A percentile compares a stretch with the other conserved stretches of the same genome.
phyloP scores from a whole-genome alignment of 2,113 vertebrate species.

The Labrus mixtus region DNA sequence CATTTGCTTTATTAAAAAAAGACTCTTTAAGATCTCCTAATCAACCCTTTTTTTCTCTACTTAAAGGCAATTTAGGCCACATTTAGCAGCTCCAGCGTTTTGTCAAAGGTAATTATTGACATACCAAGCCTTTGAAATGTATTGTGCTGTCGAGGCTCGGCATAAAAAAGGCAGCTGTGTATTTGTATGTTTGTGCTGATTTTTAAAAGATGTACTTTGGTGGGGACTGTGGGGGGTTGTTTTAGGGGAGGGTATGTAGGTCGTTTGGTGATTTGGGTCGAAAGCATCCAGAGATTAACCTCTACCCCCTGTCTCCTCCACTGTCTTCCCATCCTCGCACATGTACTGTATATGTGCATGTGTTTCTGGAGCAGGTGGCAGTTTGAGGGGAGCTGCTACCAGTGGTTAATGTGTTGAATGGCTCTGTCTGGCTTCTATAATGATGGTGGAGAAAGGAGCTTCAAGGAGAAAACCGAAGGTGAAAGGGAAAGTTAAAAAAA shows the following conservation, averaged over 20 bases:
- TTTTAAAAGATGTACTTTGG: slow-evolving; percentile 24
- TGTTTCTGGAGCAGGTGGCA: slow-evolving; percentile 30
- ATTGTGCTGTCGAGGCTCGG: background rate
- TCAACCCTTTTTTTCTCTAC: slow-evolving; percentile 19
- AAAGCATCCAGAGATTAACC: slow-evolving; percentile 76
- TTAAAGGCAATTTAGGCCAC: background rate
- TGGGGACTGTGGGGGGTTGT: slow-evolving; percentile 25
- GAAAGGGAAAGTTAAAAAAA: background rate
- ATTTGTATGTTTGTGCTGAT: background rate
- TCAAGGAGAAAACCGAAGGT: slow-evolving; percentile 7
- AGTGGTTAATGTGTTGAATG: slow-evolving; percentile 35
- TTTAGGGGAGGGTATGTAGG: slow-evolving; percentile 66
- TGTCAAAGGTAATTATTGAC: slow-evolving; percentile 11
- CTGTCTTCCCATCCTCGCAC: slow-evolving; percentile 18
- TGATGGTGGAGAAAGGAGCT: background rate
- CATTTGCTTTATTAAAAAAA: slow-evolving; percentile 46
- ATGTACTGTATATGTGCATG: background rate
- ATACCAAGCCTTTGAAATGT: background rate
- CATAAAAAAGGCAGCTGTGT: slow-evolving; percentile 5
- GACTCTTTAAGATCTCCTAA: slow-evolving; percentile 18
- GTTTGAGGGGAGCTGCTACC: slow-evolving; percentile 18
- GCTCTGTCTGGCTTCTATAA: background rate
- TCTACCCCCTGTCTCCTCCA: slow-evolving; percentile 41
- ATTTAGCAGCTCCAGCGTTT: background rate
- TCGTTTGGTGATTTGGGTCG: slow-evolving; percentile 72